Percentiles rank a stretch among this genome's conserved stretches.
Evolutionary conservation across 2,888 invertebrate genomes (phyloP).

Genomic region (Thereva unica): DNA sequence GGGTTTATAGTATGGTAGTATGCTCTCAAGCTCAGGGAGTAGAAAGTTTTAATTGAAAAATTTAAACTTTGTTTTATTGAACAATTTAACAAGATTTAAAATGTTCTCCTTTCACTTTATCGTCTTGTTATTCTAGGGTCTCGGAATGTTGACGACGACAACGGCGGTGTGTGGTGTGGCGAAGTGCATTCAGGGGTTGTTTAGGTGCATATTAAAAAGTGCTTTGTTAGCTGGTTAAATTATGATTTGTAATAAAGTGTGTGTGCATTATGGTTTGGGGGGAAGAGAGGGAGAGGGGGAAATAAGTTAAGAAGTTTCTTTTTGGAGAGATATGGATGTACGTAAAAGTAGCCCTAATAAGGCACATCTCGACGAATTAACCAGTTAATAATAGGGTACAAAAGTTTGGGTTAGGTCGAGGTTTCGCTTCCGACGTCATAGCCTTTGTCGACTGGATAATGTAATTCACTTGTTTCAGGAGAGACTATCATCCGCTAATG

Average conservation of each 20-base stretch:
- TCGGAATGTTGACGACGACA: neutral
- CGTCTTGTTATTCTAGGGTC: conserved; percentile 16
- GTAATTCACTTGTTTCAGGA: no score
- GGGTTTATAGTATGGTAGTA: neutral
- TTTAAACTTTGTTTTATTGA: conserved; percentile 48
- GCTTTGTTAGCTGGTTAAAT: neutral
- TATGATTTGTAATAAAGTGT: neutral
- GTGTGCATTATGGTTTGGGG: conserved; percentile 3
- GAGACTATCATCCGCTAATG: no score
- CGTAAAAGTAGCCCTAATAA: no score
- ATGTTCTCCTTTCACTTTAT: conserved; percentile 37
- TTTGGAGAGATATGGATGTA: no score
- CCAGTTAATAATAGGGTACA: no score
- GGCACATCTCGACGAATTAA: no score
- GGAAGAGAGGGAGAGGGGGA: neutral
- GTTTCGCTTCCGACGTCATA: no score
- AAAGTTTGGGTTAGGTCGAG: no score
- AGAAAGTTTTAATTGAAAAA: conserved; percentile 54
- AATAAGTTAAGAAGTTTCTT: no score
- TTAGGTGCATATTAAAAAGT: neutral
- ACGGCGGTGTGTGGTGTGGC: neutral
- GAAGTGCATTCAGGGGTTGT: neutral
- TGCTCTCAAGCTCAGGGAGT: conserved; percentile 38
- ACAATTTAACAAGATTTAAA: conserved; percentile 46
- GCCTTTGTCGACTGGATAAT: no score